Base-by-base conservation (phyloP, 2,113 vertebrate genomes). In the Caloenas nicobarica region DNA sequence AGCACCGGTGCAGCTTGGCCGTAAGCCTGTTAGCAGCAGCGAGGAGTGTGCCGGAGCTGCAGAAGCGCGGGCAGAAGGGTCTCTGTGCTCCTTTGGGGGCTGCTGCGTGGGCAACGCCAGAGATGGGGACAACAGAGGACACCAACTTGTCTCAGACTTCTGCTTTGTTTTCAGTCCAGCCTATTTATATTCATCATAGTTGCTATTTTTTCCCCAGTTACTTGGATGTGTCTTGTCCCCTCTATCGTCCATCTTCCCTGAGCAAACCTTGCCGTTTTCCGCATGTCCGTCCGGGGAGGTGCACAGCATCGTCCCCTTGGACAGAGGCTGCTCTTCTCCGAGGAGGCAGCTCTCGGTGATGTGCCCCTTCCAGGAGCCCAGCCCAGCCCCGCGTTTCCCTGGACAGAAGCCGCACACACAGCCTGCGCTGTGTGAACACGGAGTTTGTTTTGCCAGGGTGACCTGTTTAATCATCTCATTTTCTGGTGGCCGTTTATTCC, bases 391-490 rank as follows among this genome's bases (percentile, higher is more conserved):
- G 44, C 96, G 80, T 97, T 97, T 83, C 88, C 84, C 89, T 31
- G 85, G 98, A 96, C 98, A 98, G 97, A 97, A 97, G 94, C 98
- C 96, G 91, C 98, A 96, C 97, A 98, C 97, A 86, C 98, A 98
- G 98, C 98, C 98, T 96, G 98, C 98, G 97, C 98, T 98, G 98
- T 97, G 98, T 97, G 98, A 98, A 26, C 94, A 98, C 97, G 81
- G 98, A 99, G 99, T 99, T 99, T 99, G 99, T 99, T 99, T 99
- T 99, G 99, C 99, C 99, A 99, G 99, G 99, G 99, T 99, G 99
- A 99, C 99, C 99, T 99, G 99, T 99, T 99, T 99, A 99, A 99
- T 99, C 99, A 99, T 99, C 99, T 99, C 98, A 99, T 99, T 99
- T 99, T 99, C 99, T 99, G 98, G 99, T 98, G 99, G 99, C 99